Conservation (phyloP, 2,797 vertebrate species). For the Hipposideros larvatus region DNA sequence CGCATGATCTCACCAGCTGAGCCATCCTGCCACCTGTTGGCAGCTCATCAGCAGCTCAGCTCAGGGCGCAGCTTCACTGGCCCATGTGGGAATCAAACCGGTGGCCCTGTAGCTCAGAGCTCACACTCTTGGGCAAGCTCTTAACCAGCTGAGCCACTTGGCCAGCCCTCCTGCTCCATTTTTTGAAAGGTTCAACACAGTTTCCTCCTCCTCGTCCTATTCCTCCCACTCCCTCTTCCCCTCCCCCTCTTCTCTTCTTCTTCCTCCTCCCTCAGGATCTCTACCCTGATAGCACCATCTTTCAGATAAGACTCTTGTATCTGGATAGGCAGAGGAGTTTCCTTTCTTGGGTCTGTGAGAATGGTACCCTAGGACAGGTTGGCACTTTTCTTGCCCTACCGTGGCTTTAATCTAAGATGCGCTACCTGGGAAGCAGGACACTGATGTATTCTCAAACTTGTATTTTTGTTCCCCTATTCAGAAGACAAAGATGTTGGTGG, state of each 20-base stretch:
- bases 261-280: background rate
- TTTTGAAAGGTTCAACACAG: background rate
- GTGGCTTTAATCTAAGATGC: background rate
- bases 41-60: too few relatives aligned
- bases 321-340: background rate
- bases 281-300: background rate
- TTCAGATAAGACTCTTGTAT: background rate
- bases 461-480: slow-evolving; percentile 73
- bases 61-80: too few relatives aligned
- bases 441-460: background rate
- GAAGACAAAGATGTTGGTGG: slow-evolving; percentile 89
- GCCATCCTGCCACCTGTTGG: too few relatives aligned
- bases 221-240: background rate
- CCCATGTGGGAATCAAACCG: too few relatives aligned
- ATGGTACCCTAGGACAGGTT: background rate
- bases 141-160: too few relatives aligned
- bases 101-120: too few relatives aligned
- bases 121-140: too few relatives aligned
- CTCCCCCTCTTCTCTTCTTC: too few relatives aligned
- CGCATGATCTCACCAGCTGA: too few relatives aligned
- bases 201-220: background rate
- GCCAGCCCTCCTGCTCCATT: background rate
- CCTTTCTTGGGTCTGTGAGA: background rate
- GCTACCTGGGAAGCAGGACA: background rate
- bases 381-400: background rate